Base-by-base conservation (phyloP, 2,888 invertebrate species). In the Cataglyphis rosenhaueri region DNA sequence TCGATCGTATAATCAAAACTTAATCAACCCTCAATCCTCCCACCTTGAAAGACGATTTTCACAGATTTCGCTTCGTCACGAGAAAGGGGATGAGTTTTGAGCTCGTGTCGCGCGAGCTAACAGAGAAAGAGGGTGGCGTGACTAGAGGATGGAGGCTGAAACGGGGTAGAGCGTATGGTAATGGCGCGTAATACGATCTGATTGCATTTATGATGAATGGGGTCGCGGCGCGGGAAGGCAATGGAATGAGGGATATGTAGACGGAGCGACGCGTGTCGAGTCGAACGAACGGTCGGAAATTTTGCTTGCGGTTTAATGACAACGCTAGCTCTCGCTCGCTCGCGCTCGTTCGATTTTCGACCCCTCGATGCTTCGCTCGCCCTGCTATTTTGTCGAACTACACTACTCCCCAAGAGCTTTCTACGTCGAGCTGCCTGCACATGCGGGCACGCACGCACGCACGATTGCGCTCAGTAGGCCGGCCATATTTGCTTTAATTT, bases 131-230 rank as follows among this genome's bases (percentile, higher is more conserved):
- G 29, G 29, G 68, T n/a, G 74, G 52, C 55, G 70, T 55, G 44
- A 76, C 73, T 48, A n/a, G 75, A 59, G 66, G 75, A 83, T 44
- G 64, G 65, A 44, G 65, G 38, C 74, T 6, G 82, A 66, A 61
- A 68, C 61, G 66, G 71, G 83, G 83, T 79, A 83, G 70, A 78
- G 87, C 90, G 88, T 89, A 92, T 91, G 91, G 88, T 92, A 92
- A 92, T 92, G 89, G 91, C 89, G 89, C 89, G 91, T 92, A 92
- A 92, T 92, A 90, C 91, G 91, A 92, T 92, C 91, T 89, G 91
- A 92, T 92, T 91, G 91, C 91, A 88, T 91, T 91, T 90, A 91
- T 90, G 92, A 92, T 91, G 91, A 90, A 91, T 89, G 91, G 88
- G 88, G 87, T 87, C 83, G 86, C 76, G 86, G 85, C 84, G 87